phyloP scores from a whole-genome alignment of 37 sponge, comb jelly and placozoan genomes.

The Oscarella lobularis region DNA sequence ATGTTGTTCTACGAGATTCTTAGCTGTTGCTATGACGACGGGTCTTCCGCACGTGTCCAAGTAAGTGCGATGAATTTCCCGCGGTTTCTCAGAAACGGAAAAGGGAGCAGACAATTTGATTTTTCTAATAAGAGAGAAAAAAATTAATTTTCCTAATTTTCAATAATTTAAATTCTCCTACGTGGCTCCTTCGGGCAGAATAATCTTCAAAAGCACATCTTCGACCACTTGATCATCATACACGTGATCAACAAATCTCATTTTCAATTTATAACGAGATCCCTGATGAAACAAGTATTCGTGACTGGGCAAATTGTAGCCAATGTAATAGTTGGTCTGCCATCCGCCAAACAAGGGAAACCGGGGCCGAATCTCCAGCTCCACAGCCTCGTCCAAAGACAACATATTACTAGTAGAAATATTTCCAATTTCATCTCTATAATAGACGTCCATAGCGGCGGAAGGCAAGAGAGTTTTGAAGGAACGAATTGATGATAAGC shows the following conservation, averaged over 20 bases:
- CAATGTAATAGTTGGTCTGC: slow-evolving; percentile 87
- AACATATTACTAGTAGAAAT: slow-evolving; percentile 83
- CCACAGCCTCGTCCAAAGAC: slow-evolving; percentile 67
- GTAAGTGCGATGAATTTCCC: slow-evolving; percentile 62
- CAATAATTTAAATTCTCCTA: slow-evolving; percentile 14
- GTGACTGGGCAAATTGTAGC: slow-evolving; percentile 87
- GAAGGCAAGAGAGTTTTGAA: slow-evolving; percentile 88
- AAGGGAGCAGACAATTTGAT: slow-evolving; percentile 37
- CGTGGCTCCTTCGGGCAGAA: slow-evolving; percentile 86
- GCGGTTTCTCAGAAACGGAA: slow-evolving; percentile 19
- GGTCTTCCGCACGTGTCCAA: slow-evolving; percentile 90
- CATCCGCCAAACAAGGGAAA: slow-evolving; percentile 97
- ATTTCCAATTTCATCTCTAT: slow-evolving; percentile 96
- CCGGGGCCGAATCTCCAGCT: slow-evolving; percentile 72
- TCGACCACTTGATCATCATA: slow-evolving; percentile 77
- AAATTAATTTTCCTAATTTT: background rate
- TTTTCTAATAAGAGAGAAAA: slow-evolving; percentile 25
- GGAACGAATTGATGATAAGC: slow-evolving; percentile 42
- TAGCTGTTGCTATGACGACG: slow-evolving; percentile 34
- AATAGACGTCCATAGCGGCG: slow-evolving; percentile 79
- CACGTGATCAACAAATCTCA: slow-evolving; percentile 81
- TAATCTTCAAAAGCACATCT: slow-evolving; percentile 36
- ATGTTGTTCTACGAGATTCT: slow-evolving; percentile 86
- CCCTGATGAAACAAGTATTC: slow-evolving; percentile 74
- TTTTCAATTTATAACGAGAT: slow-evolving; percentile 51